Evolutionary conservation across 2,113 vertebrate genomes (phyloP), one percentile per base, ranked within the genome.

Genomic region (Saccopteryx bilineata): DNA sequence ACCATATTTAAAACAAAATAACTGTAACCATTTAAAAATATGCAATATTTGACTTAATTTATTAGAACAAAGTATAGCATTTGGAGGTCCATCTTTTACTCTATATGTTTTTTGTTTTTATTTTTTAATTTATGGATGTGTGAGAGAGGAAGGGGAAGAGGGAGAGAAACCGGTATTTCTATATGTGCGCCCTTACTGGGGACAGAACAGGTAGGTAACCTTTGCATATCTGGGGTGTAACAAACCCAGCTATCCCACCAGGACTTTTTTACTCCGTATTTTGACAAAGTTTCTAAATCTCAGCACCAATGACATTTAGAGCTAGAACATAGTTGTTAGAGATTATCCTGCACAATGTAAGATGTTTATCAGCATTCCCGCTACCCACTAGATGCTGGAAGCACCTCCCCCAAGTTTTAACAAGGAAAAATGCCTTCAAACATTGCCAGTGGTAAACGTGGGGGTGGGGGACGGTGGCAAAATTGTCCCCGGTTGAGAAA

Each of bases 1-100:
- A 80, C 46, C n/a, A 46, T 58, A 87, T 91, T 80, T 90, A 80
- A 81, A 88, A 84, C 54, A 92, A 96, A 95, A 82, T 56, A 90
- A 85, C 8, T 31, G 17, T 66, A 87, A 92, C 10, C 2, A 68
- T 48, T 50, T 66, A 87, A 80, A 95, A 56, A 93, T 86, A 76
- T 3, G 71, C 26, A 93, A 9, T 63, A 91, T 24, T 82, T 93
- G 63, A 82, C 52, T 80, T n/a, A 75, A 63, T n/a, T 84, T 61
- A n/a, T 60, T 54, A 88, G 48, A 88, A 61, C 10, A 33, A 82
- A 96, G 24, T 24, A 56, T 9, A 90, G 61, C n/a, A 87, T 48
- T 50, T 90, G 26, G 15, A 88, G 19, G 56, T 33, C 21, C 89
- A 87, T n/a, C 48, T 78, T 90, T 87, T 63, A 84, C 63, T 65